Evolutionary conservation across 2,888 invertebrate genomes (phyloP), one percentile per base, ranked within the genome.

Genomic region (Euzophera pinguis): DNA sequence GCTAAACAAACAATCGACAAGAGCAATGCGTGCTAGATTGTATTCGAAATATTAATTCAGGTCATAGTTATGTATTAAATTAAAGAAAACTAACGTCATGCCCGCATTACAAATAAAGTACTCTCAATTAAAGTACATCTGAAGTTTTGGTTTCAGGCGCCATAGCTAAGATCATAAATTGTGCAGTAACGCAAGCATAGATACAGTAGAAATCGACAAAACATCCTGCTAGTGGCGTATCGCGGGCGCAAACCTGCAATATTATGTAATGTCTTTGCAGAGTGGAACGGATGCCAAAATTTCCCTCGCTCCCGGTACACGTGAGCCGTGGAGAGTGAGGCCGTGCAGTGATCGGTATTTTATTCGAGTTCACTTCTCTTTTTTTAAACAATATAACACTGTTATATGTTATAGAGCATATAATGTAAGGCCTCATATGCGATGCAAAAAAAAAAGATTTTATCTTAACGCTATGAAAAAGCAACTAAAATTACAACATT

Each of bases 201-300:
- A 58, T 62, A 63, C 55, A 60, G 58, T 22, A 54, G 34, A 51
- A 64, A 67, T 65, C 61, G 59, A 63, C 59, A 60, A 64, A 73
- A 67, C 61, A 69, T 66, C 59, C 61, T 60, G 62, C 51, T 60
- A 45, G 9, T 64, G 62, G 60, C 63, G 9, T 64, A 62, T 60
- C 63, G 68, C 69, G 66, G 62, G 63, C 62, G 67, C 64, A 67
- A 79, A 84, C 81, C 87, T 86, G 88, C 88, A 88, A 65, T 76
- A 75, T 88, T 85, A 81, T 73, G 75, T 81, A 86, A 88, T 74
- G 62, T 67, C 73, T 77, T 83, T 75, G 85, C 84, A 75, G 81
- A 81, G 73, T 70, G 73, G 76, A 77, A 73, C 69, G 61, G 73
- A 70, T 86, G 85, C 84, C 86, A 86, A 87, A 80, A 78, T 74